Base-by-base conservation (phyloP, 2,797 vertebrate species). In the Pagetopsis macropterus region DNA sequence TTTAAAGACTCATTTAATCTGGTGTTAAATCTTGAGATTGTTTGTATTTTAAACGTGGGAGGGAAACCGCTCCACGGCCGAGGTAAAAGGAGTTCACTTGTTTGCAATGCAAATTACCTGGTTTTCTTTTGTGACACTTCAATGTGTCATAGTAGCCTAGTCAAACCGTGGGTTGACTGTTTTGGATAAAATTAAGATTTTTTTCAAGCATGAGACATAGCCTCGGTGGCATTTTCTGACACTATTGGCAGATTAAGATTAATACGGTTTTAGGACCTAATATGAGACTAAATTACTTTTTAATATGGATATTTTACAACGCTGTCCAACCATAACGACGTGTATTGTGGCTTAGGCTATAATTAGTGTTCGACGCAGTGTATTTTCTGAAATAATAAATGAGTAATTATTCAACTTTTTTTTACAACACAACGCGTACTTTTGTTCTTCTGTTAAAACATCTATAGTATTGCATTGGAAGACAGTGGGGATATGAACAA, bases 91-190 rank as follows among this genome's bases (percentile, higher is more conserved):
- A 76, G 51, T 50, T 80, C 63, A 84, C 75, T 80, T 78, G 76
- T 81, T 82, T 84, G 72, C 78, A 79, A 55, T 78, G 85, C 84
- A 86, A 72, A 85, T 70, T 70, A 77, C 54, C 75, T 51, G 65
- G 41, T 68, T 76, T 57, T 49, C 40, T 75, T 37, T 59, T 60
- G 41, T 65, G 68, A 83, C 78, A 81, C 68, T 69, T 76, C 51
- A 51, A 83, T 16, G 58, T 84, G 78, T 77, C 52, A 23, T 31
- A 79, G 31, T 37, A 33, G 65, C 27, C 27, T 27, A 5, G 27
- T 57, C 72, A 64, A 67, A 60, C 57, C 61, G 46, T 62, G 23
- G 44, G 48, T 41, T 59, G 48, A 44, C 49, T 68, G 46, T 56
- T 62, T 57, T 17, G 27, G 9, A 50, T 15, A 45, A 56, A 56